Percentiles rank a stretch among this genome's conserved stretches.
Conservation (phyloP, 2,113 vertebrate species). For the Aphelocoma coerulescens region DNA sequence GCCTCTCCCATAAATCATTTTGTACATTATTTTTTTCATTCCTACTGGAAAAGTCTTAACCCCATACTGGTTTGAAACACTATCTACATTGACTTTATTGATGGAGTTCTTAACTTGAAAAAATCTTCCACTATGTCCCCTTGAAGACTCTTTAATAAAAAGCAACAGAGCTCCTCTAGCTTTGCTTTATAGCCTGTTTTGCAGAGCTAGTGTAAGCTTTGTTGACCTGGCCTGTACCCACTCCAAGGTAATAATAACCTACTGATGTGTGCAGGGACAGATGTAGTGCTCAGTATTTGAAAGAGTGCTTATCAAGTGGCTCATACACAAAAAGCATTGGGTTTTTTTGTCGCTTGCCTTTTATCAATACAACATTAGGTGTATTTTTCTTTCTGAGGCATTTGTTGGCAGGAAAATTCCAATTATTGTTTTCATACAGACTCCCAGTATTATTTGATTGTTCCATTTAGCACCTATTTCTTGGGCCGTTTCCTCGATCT, state of each 20-base stretch:
- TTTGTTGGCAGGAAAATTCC: neutral
- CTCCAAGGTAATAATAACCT: conserved; percentile 16
- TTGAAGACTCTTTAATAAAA: neutral
- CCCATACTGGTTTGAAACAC: neutral
- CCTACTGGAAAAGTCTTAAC: neutral
- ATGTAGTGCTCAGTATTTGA: neutral
- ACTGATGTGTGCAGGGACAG: neutral
- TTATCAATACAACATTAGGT: neutral
- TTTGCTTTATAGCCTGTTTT: conserved; percentile 7
- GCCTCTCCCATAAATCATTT: neutral
- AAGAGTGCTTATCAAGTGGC: neutral
- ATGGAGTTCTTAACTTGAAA: neutral
- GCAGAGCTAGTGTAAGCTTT: neutral
- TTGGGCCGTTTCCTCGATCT: neutral
- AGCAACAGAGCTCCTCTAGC: neutral
- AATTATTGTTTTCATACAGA: neutral
- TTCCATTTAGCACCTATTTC: conserved; percentile 16
- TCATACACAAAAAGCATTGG: neutral
- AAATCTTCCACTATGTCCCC: neutral
- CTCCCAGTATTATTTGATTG: neutral
- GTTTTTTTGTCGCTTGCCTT: neutral
- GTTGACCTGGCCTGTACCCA: neutral
- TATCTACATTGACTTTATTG: neutral
- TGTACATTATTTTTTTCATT: neutral
- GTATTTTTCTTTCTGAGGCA: neutral